phyloP scores from a whole-genome alignment of 2,888 invertebrate genomes.

The Drosophila acutilabella region DNA sequence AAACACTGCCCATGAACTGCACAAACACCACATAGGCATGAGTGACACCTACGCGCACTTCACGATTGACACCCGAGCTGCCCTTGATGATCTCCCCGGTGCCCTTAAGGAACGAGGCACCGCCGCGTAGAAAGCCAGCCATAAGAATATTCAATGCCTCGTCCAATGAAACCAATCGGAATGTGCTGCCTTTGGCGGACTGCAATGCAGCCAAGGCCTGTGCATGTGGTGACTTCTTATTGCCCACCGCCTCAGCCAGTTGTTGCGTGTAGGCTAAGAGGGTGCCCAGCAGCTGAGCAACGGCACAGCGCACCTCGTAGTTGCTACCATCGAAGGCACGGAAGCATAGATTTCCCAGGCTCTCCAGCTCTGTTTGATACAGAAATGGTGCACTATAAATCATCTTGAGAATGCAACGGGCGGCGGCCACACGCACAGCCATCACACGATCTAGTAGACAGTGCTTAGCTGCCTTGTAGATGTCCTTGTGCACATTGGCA shows the following conservation, averaged over 20 bases:
- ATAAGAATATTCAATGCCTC: conserved; percentile 96
- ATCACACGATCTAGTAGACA: conserved; percentile 96
- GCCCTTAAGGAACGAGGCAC: conserved; percentile 96
- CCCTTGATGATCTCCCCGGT: conserved; percentile 98
- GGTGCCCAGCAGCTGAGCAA: conserved; percentile 96
- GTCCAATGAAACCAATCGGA: conserved; percentile 90
- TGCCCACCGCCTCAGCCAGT: conserved; percentile 86
- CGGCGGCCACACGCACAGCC: conserved; percentile 96
- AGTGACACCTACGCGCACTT: conserved; percentile 98
- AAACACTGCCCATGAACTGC: conserved; percentile 95
- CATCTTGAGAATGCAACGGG: conserved; percentile 95
- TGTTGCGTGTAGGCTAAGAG: conserved; percentile 90
- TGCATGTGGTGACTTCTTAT: conserved; percentile 74
- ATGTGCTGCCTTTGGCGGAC: conserved; percentile 74
- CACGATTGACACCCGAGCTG: conserved; percentile 95
- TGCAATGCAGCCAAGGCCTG: conserved; percentile 58
- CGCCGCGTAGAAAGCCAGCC: conserved; percentile 97
- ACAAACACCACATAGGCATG: conserved; percentile 98
- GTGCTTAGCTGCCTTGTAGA: conserved; percentile 95
- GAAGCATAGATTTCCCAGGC: conserved; percentile 95
- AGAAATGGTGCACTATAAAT: conserved; percentile 94
- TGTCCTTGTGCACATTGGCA: conserved; percentile 93
- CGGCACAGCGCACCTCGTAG: conserved; percentile 95
- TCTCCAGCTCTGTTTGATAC: conserved; percentile 95
- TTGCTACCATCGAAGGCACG: conserved; percentile 96